phyloP scores from a whole-genome alignment of 2,797 vertebrate species.

The Paedocypris micromegethes region DNA sequence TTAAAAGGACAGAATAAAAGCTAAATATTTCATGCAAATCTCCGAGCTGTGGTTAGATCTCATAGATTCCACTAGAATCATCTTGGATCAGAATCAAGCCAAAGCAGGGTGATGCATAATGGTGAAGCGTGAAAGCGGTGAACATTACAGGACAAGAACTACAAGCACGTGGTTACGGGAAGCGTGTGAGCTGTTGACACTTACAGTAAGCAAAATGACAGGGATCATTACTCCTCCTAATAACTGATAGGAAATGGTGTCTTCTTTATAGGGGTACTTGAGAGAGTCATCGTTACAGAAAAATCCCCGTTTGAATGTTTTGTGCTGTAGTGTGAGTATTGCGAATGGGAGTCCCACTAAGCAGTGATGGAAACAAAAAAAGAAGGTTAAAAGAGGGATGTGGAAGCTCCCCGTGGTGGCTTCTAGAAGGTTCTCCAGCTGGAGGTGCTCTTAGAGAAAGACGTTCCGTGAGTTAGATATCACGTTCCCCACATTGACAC shows the following conservation, averaged over 20 bases:
- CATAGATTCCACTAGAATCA: neutral
- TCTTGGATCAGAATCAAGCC: constrained; percentile 9
- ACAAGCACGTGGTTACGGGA: constrained; percentile 6
- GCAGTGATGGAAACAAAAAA: constrained; percentile 66
- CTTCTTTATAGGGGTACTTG: constrained; percentile 91
- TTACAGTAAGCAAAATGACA: constrained; percentile 88
- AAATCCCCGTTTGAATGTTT: constrained; percentile 88
- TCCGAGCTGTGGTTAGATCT: constrained; percentile 23
- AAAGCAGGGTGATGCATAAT: neutral
- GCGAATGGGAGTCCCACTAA: constrained; percentile 95
- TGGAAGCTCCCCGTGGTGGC: neutral
- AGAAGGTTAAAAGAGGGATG: constrained; percentile 36
- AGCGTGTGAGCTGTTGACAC: constrained; percentile 58
- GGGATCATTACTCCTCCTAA: constrained; percentile 95
- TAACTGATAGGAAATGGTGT: constrained; percentile 95
- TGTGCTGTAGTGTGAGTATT: constrained; percentile 83
- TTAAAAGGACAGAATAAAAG: neutral
- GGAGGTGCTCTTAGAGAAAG: constrained; percentile 3
- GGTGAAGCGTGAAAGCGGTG: neutral
- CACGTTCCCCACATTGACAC: neutral
- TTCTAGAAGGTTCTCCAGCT: neutral
- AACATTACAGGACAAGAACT: constrained; percentile 1
- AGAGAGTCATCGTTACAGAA: constrained; percentile 98
- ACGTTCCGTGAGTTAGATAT: constrained; percentile 26
- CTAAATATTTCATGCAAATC: neutral